phyloP scores from a whole-genome alignment of 2,113 vertebrate species.

The Zapus hudsonius region DNA sequence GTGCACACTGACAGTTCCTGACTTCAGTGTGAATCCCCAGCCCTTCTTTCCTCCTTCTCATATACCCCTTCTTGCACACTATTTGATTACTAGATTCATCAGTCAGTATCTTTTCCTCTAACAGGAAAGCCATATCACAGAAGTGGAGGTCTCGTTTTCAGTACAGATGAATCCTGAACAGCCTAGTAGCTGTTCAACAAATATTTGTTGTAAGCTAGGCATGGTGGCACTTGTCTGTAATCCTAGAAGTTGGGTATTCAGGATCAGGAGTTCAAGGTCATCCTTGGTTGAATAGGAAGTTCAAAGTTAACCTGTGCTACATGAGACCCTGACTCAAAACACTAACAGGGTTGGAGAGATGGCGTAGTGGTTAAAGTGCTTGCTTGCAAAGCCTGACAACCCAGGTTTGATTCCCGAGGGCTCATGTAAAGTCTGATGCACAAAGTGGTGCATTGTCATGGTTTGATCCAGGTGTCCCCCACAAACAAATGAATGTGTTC shows the following conservation, averaged over 20 bases:
- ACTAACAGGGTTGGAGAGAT: no score
- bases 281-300: not conserved
- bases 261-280: not conserved
- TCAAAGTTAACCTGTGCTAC: not conserved
- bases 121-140: not conserved
- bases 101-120: not conserved
- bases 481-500: no score
- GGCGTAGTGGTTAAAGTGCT: no score
- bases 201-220: not conserved
- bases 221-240: not conserved
- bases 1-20: no score
- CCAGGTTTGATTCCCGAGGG: no score
- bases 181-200: not conserved
- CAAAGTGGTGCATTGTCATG: no score
- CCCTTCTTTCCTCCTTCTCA: not conserved
- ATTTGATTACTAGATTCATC: not conserved
- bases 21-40: not conserved
- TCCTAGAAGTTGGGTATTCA: no score
- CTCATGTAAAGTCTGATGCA: no score
- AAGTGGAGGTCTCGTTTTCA: not conserved
- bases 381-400: no score
- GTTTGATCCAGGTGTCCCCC: no score
- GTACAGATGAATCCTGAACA: not conserved
- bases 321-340: no score
- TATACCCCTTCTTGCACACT: not conserved